Conservation (phyloP, 1,140 invertebrate species). For the Drusus annulatus region DNA sequence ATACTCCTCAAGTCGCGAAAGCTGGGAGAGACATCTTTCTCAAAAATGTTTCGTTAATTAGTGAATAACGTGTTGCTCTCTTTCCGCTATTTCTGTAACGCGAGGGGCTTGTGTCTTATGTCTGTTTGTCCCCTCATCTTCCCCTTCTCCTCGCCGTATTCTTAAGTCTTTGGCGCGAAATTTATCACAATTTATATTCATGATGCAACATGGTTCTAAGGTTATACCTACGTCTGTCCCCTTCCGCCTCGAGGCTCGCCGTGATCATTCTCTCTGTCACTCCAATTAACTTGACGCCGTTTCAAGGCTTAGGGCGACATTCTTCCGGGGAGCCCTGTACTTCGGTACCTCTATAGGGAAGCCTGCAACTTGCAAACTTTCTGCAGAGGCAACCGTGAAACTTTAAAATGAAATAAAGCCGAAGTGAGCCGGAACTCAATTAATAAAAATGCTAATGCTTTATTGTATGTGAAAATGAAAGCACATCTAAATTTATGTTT, state of each 20-base stretch:
- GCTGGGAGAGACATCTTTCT: background rate
- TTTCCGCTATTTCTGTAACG: slow-evolving; percentile 33
- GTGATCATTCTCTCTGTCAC: slow-evolving; percentile 47
- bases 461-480: background rate
- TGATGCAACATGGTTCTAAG: slow-evolving; percentile 65
- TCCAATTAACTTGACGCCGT: slow-evolving; percentile 52
- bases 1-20: too few relatives aligned
- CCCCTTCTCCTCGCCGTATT: background rate
- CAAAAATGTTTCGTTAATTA: slow-evolving; percentile 41
- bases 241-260: slow-evolving; percentile 12
- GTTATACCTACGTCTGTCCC: slow-evolving; percentile 42
- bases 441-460: background rate
- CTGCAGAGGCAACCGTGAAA: background rate
- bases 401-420: background rate
- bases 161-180: slow-evolving; percentile 62
- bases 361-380: slow-evolving; percentile 6
- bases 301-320: slow-evolving; percentile 49
- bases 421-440: background rate
- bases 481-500: background rate
- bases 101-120: background rate
- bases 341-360: background rate
- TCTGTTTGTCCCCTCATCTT: slow-evolving; percentile 2
- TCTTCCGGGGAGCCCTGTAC: slow-evolving; percentile 26
- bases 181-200: slow-evolving; percentile 74
- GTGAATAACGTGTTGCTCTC: slow-evolving; percentile 40